Conservation (phyloP, 2,888 invertebrate genomes). For the Drosophila melanosoma region DNA sequence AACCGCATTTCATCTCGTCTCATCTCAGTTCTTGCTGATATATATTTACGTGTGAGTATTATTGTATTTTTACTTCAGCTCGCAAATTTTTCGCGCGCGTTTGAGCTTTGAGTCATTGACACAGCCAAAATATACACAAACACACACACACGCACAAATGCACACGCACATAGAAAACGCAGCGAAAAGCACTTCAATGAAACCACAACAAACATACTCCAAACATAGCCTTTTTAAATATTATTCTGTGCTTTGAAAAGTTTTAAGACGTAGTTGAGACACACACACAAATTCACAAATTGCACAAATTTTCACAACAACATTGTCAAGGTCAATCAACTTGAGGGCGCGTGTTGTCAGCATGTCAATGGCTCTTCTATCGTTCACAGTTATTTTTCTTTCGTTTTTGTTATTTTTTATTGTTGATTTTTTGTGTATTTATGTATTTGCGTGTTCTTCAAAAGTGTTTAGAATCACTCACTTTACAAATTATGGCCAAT, state of each 20-base stretch:
- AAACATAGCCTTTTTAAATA: constrained; percentile 1
- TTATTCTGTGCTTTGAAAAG: constrained; percentile 21
- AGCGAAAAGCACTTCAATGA: constrained; percentile 23
- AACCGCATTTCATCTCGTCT: constrained; percentile 67
- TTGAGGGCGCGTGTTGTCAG: constrained; percentile 48
- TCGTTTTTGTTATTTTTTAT: constrained; percentile 1
- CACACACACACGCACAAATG: constrained; percentile 16
- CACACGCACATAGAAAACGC: constrained; percentile 30
- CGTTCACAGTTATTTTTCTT: constrained; percentile 18
- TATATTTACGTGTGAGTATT: constrained; percentile 17
- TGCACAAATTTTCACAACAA: constrained; percentile 37
- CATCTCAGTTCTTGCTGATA: not conserved
- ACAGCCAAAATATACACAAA: constrained; percentile 38
- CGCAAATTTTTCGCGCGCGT: constrained; percentile 68
- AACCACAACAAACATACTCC: constrained; percentile 21
- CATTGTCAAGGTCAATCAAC: constrained; percentile 74
- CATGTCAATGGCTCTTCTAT: constrained; percentile 64
- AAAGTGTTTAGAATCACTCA: constrained; percentile 40
- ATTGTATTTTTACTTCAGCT: constrained; percentile 63
- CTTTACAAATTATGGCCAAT: constrained; percentile 24
- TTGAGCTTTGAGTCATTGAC: constrained; percentile 74
- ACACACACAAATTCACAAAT: constrained; percentile 28
- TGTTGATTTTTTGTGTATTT: not conserved
- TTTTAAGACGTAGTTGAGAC: constrained; percentile 37
- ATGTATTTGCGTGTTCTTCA: constrained; percentile 2